Base-by-base conservation (phyloP, 2,888 invertebrate genomes). In the Clunio marinus region DNA sequence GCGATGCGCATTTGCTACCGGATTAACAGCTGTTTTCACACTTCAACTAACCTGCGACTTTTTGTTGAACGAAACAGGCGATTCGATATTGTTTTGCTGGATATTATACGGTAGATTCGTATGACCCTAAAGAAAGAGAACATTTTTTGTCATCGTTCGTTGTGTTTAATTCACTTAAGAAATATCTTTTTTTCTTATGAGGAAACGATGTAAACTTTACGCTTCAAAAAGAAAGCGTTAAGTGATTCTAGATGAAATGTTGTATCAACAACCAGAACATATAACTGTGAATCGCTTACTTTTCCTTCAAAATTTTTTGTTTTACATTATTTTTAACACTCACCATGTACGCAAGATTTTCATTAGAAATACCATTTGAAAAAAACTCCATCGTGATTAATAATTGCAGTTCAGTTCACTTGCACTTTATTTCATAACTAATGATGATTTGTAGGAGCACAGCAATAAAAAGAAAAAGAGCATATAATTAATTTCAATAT, bases 311-410 rank as follows among this genome's bases (percentile, higher is more conserved):
- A 15, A 22, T 22, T 22, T n/a, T 17, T 51, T 51, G 51, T 51
- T 41, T 41, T 13, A 15, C n/a, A 3, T n/a, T n/a, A n/a, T n/a
- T n/a, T n/a, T 51, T 7, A 17, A 51, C n/a, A 59, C 66, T 66
- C 45, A 66, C 66, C 66, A 66, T 66, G 46, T 66, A 66, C 45
- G 45, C 51, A 25, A 66, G 25, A 13, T 57, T 66, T 17, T 66
- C 66, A 55, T 66, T 66, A 20, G 66, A 66, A 55, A 66, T 66
- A 25, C 66, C 66, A 66, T 66, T 66, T 15, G 66, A 7, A 27
- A 46, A 66, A 55, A 66, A 66, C 32, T 66, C 66, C 66, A 66
- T 66, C 55, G 55, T n/a, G n/a, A n/a, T 66, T 41, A 2, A 24
- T 46, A 66, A 20, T 66, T 57, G 57, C 57, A 57, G 57, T 55